Evolutionary conservation across 2,888 invertebrate genomes (phyloP), one percentile per base, ranked within the genome.

Genomic region (Sepiola atlantica): DNA sequence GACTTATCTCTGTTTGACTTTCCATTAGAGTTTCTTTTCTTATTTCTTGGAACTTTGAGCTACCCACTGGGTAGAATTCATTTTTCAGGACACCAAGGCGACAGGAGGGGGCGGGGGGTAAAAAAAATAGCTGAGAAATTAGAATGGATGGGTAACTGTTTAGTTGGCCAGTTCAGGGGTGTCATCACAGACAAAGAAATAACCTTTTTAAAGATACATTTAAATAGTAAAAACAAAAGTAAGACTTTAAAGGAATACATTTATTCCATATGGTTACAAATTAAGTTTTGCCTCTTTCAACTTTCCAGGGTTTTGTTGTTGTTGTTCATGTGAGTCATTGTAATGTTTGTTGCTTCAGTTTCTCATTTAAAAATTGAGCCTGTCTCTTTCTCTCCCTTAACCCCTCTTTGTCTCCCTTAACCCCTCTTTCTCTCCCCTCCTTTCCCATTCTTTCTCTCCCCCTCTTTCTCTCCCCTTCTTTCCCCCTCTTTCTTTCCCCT

Each of bases 361-460:
- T 35, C 35, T 45, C 45, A 45, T 91, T 28, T 91, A 6, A 18
- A 35, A 8, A 35, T 24, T 28, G 14, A 24, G 32, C 35, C 28
- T 35, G 6, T 21, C 35, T 10, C 12, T 6, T 20, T 91, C 35
- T 35, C 32, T 35, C 35, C 10, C 21, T 35, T 28, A 35, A 14
- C 18, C 35, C 12, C 95, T 96, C 92, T 96, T 95, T 32, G n/a
- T 24, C 1, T 35, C 91, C 6, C 35, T 35, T 28, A 35, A 14
- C 18, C 35, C 12, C 95, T 96, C 92, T 96, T 95, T 32, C 95
- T 94, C 94, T 95, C 95, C 91, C 95, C 95, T 94, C 95, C 95
- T 94, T 95, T 95, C 77, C 95, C 95, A n/a, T 94, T 45, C 35
- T 95, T 94, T 57, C 94, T 94, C 54, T 95, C 95, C 94, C 95